Conservation (phyloP, 2,888 invertebrate genomes). For the Brassicogethes aeneus region DNA sequence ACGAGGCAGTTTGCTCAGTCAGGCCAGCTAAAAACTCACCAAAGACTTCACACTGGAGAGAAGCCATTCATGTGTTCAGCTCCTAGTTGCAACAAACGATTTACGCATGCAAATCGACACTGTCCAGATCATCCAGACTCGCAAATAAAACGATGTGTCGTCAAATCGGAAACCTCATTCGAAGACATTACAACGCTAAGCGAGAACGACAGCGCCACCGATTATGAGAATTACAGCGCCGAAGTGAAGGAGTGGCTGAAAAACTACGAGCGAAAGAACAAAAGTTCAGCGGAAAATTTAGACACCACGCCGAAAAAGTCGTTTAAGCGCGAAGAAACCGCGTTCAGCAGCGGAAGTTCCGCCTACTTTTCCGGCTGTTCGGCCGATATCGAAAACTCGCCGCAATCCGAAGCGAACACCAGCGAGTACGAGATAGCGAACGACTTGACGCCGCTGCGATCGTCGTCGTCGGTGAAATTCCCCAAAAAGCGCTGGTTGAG, state of each 20-base stretch:
- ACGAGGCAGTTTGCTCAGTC: conserved; percentile 65
- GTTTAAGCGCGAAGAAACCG: conserved; percentile 22
- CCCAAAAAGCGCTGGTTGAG: conserved; percentile 55
- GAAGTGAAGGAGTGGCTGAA: conserved; percentile 42
- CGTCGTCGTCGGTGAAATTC: conserved; percentile 13
- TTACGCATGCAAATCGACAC: conserved; percentile 69
- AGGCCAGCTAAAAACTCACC: conserved; percentile 69
- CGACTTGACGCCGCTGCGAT: conserved; percentile 6
- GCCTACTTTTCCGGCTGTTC: conserved; percentile 24
- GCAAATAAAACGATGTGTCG: conserved; percentile 36
- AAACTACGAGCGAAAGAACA: conserved; percentile 34
- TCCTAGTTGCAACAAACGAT: conserved; percentile 54
- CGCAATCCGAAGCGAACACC: conserved; percentile 20
- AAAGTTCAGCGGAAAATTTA: conserved; percentile 18
- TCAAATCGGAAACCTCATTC: conserved; percentile 30
- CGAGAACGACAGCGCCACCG: conserved; percentile 35
- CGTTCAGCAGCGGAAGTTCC: conserved; percentile 21
- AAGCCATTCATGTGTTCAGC: conserved; percentile 63
- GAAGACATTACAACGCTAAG: conserved; percentile 14
- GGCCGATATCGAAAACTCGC: conserved; percentile 21
- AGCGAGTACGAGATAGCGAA: no score
- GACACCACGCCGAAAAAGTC: conserved; percentile 29
- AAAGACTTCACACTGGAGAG: conserved; percentile 66
- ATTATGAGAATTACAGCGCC: conserved; percentile 39
- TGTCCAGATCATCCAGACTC: conserved; percentile 63